Percentiles rank a stretch among this genome's conserved stretches.
Evolutionary conservation across 2,888 invertebrate genomes (phyloP).

Genomic region (Ethmia dodecea): DNA sequence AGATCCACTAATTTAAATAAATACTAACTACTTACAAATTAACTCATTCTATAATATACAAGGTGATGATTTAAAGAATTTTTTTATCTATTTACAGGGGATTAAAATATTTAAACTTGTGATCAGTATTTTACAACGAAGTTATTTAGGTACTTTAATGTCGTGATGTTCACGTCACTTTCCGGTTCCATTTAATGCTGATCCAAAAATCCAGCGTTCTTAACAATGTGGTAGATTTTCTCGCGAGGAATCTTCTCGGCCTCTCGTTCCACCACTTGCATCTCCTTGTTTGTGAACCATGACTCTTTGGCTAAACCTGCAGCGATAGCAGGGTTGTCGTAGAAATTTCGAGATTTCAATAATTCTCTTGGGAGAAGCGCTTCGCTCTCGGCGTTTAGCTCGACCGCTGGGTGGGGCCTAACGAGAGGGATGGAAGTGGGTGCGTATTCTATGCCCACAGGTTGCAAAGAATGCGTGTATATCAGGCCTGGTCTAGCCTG

Average conservation of each 20-base stretch:
- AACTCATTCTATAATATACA: neutral
- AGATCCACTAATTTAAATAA: too few species aligned
- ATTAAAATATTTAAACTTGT: too few species aligned
- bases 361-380: conserved; percentile 83
- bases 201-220: conserved; percentile 82
- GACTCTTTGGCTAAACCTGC: conserved; percentile 86
- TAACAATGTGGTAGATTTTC: conserved; percentile 85
- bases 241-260: conserved; percentile 88
- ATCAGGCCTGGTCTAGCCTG: conserved; percentile 67
- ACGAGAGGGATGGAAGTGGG: conserved; percentile 41
- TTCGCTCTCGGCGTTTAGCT: conserved; percentile 84
- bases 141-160: too few species aligned
- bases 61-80: neutral
- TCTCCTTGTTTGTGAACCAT: conserved; percentile 87
- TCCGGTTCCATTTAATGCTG: too few species aligned
- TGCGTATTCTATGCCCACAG: conserved; percentile 70
- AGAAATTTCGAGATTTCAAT: conserved; percentile 82
- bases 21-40: neutral
- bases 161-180: too few species aligned
- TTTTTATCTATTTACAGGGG: conserved; percentile 5
- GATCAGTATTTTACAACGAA: too few species aligned
- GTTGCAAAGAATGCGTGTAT: conserved; percentile 61
- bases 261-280: conserved; percentile 86
- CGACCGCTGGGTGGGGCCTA: conserved; percentile 83
- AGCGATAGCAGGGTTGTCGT: conserved; percentile 86